Evolutionary conservation across 2,797 vertebrate genomes (phyloP).

Genomic region (Huso huso): DNA sequence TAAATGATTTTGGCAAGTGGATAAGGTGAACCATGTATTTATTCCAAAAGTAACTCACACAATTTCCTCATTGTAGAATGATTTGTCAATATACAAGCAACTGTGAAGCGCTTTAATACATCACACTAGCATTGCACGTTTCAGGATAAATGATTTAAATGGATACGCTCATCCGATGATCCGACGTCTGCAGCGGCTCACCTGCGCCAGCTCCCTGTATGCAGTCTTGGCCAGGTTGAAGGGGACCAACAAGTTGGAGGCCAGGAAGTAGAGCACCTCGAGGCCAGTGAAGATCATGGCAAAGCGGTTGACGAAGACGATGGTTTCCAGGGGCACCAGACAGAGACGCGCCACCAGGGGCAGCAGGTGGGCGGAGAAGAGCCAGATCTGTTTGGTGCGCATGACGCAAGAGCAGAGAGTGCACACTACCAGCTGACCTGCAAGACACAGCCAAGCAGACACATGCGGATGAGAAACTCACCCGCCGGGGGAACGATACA

Average conservation of each 20-base stretch:
- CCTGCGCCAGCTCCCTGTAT: conserved; percentile 92
- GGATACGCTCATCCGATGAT: background rate
- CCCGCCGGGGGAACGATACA: too few species aligned
- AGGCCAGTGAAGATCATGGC: conserved; percentile 97
- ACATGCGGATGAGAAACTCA: too few species aligned
- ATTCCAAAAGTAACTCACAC: too few species aligned
- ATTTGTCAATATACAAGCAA: too few species aligned
- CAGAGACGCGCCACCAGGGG: conserved; percentile 92
- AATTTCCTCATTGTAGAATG: too few species aligned
- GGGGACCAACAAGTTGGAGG: conserved; percentile 88
- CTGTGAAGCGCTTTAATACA: too few species aligned
- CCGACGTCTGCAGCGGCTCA: conserved; percentile 35
- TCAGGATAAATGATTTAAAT: background rate
- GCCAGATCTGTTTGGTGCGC: conserved; percentile 98
- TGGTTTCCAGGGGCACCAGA: conserved; percentile 89
- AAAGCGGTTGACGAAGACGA: conserved; percentile 93
- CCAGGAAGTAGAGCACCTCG: conserved; percentile 95
- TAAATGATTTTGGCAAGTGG: too few species aligned
- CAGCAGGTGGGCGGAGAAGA: conserved; percentile 95
- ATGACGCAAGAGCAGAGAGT: conserved; percentile 95
- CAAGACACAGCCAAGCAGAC: conserved; percentile 26
- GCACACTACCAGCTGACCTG: conserved; percentile 96
- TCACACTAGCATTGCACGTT: too few species aligned
- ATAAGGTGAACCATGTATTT: too few species aligned
- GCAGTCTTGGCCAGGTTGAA: conserved; percentile 95